phyloP scores from a whole-genome alignment of 2,113 vertebrate species.

The Mellivora capensis region DNA sequence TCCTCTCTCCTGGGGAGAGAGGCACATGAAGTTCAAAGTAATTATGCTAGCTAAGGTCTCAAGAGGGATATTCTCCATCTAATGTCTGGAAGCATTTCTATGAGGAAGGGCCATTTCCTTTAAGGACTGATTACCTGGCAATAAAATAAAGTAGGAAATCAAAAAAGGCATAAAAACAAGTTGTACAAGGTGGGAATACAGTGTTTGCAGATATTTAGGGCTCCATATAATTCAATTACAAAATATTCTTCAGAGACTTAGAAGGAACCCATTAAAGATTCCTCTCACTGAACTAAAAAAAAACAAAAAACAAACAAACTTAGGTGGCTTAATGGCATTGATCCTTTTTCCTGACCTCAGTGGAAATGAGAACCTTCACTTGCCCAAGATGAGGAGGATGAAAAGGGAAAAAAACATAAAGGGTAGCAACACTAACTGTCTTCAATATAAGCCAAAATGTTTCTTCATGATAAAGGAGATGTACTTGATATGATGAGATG shows the following conservation, averaged over 20 bases:
- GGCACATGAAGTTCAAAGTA: background rate
- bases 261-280: background rate
- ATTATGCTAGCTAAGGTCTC: background rate
- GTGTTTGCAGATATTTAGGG: background rate
- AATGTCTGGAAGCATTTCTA: background rate
- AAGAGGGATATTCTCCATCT: background rate
- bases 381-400: background rate
- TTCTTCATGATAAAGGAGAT: background rate
- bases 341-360: background rate
- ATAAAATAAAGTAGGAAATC: background rate
- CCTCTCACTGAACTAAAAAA: background rate
- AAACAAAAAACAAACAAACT: background rate
- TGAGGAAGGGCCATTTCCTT: background rate
- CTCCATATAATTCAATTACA: background rate
- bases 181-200: background rate
- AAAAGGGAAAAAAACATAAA: background rate
- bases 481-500: background rate
- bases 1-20: background rate
- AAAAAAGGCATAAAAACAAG: background rate
- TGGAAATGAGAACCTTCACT: background rate
- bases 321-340: background rate
- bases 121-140: background rate
- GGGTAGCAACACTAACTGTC: background rate
- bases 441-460: background rate
- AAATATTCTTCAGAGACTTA: background rate